Evolutionary conservation across 2,113 vertebrate species (phyloP).

Genomic region (Psophia crepitans): DNA sequence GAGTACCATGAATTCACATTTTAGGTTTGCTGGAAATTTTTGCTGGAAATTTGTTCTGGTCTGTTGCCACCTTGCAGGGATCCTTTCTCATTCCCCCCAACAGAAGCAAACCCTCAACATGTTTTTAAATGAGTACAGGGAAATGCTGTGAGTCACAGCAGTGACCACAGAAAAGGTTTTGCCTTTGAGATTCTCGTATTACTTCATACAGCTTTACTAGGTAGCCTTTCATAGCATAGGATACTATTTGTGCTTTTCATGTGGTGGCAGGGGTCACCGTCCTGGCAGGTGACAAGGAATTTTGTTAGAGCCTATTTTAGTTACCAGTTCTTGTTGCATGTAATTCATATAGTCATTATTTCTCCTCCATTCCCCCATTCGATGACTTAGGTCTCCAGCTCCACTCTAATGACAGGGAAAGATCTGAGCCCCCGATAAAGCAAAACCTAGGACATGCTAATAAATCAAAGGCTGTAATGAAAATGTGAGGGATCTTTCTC

Average conservation of each 20-base stretch:
- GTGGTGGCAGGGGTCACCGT: not conserved
- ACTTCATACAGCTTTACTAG: not conserved
- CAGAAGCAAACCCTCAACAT: not conserved
- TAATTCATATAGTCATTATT: not conserved
- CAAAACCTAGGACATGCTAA: not conserved
- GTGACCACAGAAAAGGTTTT: not conserved
- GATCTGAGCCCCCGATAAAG: not conserved
- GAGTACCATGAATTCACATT: constrained; percentile 24
- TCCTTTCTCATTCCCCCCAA: not conserved
- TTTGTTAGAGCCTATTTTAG: not conserved
- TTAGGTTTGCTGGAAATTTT: constrained; percentile 30
- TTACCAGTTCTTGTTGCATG: not conserved
- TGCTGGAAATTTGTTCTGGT: constrained; percentile 39
- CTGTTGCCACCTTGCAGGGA: not conserved
- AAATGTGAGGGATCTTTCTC: not conserved
- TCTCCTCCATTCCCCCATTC: not conserved
- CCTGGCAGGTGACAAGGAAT: not conserved
- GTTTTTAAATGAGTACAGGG: not conserved
- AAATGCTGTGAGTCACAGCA: constrained; percentile 7
- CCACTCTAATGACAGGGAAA: not conserved
- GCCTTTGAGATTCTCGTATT: not conserved
- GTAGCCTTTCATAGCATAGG: not conserved
- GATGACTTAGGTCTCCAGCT: not conserved
- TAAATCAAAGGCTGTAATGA: not conserved
- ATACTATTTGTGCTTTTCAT: not conserved